Base-by-base conservation (phyloP, 2,888 invertebrate genomes). In the Mongoloraphidia duomilia region DNA sequence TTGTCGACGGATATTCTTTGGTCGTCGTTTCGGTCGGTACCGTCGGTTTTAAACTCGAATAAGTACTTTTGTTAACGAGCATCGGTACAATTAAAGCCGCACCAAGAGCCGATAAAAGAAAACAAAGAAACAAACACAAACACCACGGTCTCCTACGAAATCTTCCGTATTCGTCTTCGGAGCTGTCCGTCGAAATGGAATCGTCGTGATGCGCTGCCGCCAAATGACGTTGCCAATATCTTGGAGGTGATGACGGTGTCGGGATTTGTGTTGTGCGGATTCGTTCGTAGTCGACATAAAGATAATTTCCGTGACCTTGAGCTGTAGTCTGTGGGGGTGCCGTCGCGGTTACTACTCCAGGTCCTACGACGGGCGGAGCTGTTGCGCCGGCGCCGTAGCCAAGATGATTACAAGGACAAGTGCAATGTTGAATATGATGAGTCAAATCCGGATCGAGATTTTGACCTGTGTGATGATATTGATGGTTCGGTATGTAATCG, bases 361-460 rank as follows among this genome's bases (percentile, higher is more conserved):
- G 34, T 59, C 56, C 39, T 56, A 53, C 52, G 47, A 33, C 33
- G 2, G 14, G 17, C 40, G 35, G 11, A 26, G 41, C n/a, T n/a
- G 41, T n/a, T 1, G 3, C 41, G 9, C 42, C 36, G 11, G 44
- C 39, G 61, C 90, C 90, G 74, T 87, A 89, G 66, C 90, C 90
- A 84, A 90, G 85, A 76, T 90, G 90, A 75, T 89, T 87, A 77
- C 90, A 90, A 62, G 87, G 83, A 73, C 90, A 90, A 60, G 86
- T 82, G 73, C 90, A 90, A 67, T 80, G 82, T 70, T 86, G 84
- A 68, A 90, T 89, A 75, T 90, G 90, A 68, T 84, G 80, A 66
- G 87, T 79, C 69, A 90, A 79, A 73, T 90, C 89, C 65, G 86
- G 77, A 69, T 88, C 87, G 62, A 87, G 64, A 36, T 36, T 39